Base-by-base conservation (phyloP, 1,140 invertebrate species). In the Eumaeus atala region DNA sequence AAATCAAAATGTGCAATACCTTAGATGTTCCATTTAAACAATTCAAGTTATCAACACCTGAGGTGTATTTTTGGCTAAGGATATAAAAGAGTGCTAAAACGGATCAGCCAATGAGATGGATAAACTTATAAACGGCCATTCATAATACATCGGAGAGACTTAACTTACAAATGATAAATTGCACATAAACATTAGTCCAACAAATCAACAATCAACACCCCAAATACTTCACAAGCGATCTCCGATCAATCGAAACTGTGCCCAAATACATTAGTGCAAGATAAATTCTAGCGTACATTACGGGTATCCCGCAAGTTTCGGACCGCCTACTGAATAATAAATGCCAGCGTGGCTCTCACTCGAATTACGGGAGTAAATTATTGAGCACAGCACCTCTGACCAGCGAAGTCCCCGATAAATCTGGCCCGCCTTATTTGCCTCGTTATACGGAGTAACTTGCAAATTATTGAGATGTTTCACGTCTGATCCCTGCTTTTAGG, bases 351-450 rank as follows among this genome's bases (percentile, higher is more conserved):
- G 56, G 35, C 56, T 62, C 49, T 53, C 57, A 48, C 16, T 56
- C 53, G 54, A 62, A 62, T 59, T 62, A 62, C 53, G 44, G 42
- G 54, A 59, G 48, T 62, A 62, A 62, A 59, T 62, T 62, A 62
- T 62, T 62, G 56, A 62, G 42, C 42, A 48, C 48, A 56, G 53
- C 48, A 56, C 56, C 52, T 55, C 57, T 59, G 57, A 54, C 56
- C 57, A 36, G 34, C 48, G 33, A 34, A 34, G 35, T 34, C 21
- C 21, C 33, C 50, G 56, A 61, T 61, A 61, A 61, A 61, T 61
- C 54, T 61, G 59, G 35, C 49, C 49, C 53, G 54, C 48, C 50
- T 40, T 53, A 56, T 56, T 56, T 44, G 48, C 54, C 54, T 61
- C 51, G 51, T 61, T 61, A 40, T 18, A 18, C 10, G 40, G 51